phyloP scores from a whole-genome alignment of 2,797 vertebrate genomes.

The Momotus momota region DNA sequence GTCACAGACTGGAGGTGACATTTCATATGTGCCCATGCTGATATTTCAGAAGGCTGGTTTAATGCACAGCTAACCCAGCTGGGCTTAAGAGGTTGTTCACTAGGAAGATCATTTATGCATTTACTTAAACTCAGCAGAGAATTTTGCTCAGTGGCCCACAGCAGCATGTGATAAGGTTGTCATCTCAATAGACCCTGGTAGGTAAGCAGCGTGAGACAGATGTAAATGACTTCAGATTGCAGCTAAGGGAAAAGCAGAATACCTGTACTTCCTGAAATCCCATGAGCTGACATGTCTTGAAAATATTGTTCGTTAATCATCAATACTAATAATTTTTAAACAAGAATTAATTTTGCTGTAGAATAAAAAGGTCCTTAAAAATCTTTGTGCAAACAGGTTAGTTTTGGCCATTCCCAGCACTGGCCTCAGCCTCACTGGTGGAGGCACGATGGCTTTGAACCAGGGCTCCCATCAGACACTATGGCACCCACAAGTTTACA shows the following conservation, averaged over 20 bases:
- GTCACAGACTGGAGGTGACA: background rate
- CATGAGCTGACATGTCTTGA: background rate
- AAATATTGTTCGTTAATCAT: background rate
- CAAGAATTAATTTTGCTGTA: background rate
- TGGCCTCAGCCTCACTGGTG: background rate
- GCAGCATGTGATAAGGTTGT: background rate
- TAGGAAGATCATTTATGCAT: constrained; percentile 41
- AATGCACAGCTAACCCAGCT: constrained; percentile 46
- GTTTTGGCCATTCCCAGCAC: background rate
- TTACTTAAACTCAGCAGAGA: constrained; percentile 38
- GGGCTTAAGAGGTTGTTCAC: constrained; percentile 25
- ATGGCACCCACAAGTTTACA: background rate
- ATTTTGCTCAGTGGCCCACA: constrained; percentile 40
- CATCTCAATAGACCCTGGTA: constrained; percentile 41
- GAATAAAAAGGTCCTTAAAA: background rate
- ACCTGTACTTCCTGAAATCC: background rate
- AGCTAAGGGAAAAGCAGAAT: background rate
- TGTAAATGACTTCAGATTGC: constrained; percentile 2
- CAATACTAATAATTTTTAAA: background rate
- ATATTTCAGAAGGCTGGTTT: constrained; percentile 2
- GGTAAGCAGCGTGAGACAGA: constrained; percentile 24
- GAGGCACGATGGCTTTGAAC: background rate
- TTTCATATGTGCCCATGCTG: background rate
- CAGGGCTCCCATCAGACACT: background rate
- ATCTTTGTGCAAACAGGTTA: background rate